Evolutionary conservation across 2,888 invertebrate genomes (phyloP).

Genomic region (Erebia ligea): DNA sequence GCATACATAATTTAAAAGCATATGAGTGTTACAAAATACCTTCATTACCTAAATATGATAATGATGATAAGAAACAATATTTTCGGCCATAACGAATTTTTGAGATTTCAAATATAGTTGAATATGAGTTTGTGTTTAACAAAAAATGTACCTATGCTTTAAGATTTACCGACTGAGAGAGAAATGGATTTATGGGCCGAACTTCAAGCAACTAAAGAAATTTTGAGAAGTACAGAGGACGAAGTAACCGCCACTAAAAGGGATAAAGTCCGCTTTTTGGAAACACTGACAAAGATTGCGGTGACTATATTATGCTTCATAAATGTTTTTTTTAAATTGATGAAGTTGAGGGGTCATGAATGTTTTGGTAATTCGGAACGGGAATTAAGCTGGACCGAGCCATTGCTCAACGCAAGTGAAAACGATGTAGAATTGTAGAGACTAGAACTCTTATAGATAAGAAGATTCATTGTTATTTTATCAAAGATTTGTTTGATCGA

Average conservation of each 20-base stretch:
- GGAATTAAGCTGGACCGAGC: no score
- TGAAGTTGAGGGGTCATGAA: no score
- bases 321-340: neutral
- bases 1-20: no score
- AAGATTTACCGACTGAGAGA: constrained; percentile 71
- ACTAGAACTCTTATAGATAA: no score
- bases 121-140: neutral
- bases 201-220: constrained; percentile 73
- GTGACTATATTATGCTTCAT: constrained; percentile 51
- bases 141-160: constrained; percentile 32
- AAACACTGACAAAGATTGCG: constrained; percentile 71
- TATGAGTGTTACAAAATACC: no score
- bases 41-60: no score
- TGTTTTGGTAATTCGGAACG: no score
- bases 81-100: neutral
- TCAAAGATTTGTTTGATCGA: neutral
- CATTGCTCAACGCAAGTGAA: no score
- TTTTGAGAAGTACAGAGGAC: constrained; percentile 68
- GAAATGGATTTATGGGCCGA: constrained; percentile 77
- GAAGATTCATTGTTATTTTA: no score
- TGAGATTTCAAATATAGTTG: neutral
- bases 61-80: neutral
- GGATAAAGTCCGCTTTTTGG: constrained; percentile 74
- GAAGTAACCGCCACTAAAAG: constrained; percentile 67
- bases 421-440: no score